Conservation (phyloP, 2,113 vertebrate species). For the Coturnix japonica region DNA sequence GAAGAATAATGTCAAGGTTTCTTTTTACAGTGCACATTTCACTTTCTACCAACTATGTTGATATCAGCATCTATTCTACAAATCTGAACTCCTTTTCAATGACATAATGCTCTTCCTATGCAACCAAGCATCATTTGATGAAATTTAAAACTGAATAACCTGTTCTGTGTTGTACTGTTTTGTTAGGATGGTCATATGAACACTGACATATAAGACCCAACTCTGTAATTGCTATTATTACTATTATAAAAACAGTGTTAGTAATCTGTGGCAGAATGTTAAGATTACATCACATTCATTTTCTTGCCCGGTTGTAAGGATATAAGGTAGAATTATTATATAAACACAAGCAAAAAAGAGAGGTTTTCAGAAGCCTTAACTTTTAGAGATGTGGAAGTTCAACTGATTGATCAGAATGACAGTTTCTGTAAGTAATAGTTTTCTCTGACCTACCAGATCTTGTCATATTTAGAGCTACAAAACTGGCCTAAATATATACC, state of each 20-base stretch:
- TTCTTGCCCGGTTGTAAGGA: background rate
- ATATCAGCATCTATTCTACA: background rate
- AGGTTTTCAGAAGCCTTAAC: background rate
- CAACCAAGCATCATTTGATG: background rate
- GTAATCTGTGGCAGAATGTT: background rate
- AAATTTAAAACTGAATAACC: background rate
- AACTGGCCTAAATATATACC: too few relatives aligned
- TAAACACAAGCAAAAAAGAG: background rate
- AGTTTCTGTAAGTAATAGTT: background rate
- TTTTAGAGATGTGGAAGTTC: background rate
- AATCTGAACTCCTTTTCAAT: background rate
- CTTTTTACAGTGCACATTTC: background rate
- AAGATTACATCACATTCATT: background rate
- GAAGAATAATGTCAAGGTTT: background rate
- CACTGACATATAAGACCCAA: background rate
- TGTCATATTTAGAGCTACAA: background rate
- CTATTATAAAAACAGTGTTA: too few relatives aligned
- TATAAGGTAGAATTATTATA: background rate
- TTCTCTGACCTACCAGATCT: background rate
- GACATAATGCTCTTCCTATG: background rate
- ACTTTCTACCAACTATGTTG: background rate
- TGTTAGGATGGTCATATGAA: background rate
- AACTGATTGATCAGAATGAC: background rate
- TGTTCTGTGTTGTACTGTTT: background rate
- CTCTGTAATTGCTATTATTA: background rate